Evolutionary conservation across 2,797 vertebrate species (phyloP).

Genomic region (Oryzias dopingdopingensis): DNA sequence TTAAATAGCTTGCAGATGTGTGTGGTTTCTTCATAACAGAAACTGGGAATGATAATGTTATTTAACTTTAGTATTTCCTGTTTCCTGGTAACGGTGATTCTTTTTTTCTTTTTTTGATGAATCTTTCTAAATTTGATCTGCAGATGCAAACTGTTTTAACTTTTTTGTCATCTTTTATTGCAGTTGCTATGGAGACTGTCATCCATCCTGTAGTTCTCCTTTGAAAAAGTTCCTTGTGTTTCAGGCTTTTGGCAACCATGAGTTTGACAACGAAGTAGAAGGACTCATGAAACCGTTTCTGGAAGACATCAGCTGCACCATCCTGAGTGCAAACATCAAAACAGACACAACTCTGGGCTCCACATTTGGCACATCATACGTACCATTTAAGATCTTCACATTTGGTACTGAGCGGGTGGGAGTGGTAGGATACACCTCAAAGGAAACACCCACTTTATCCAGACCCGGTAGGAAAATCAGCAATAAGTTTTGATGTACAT

Average conservation of each 20-base stretch:
- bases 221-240: slow-evolving; percentile 1
- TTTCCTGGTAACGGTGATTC: no score
- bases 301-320: slow-evolving; percentile 71
- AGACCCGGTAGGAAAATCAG: slow-evolving; percentile 75
- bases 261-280: slow-evolving; percentile 89
- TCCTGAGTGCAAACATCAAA: slow-evolving; percentile 89
- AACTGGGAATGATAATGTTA: no score
- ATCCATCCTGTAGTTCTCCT: no score
- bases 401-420: slow-evolving; percentile 79
- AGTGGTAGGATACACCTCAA: slow-evolving; percentile 90
- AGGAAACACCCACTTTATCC: slow-evolving; percentile 87
- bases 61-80: no score
- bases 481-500: neutral
- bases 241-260: slow-evolving; percentile 92
- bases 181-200: no score
- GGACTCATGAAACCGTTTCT: slow-evolving; percentile 88
- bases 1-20: no score
- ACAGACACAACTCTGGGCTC: slow-evolving; percentile 60
- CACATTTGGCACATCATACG: slow-evolving; percentile 71
- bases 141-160: no score
- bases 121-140: no score
- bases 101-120: no score
- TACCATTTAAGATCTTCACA: slow-evolving; percentile 76
- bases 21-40: no score
- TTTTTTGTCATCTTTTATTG: no score